Evolutionary conservation across 2,113 vertebrate species (phyloP), one percentile per base, ranked within the genome.

Genomic region (Corythoichthys intestinalis): DNA sequence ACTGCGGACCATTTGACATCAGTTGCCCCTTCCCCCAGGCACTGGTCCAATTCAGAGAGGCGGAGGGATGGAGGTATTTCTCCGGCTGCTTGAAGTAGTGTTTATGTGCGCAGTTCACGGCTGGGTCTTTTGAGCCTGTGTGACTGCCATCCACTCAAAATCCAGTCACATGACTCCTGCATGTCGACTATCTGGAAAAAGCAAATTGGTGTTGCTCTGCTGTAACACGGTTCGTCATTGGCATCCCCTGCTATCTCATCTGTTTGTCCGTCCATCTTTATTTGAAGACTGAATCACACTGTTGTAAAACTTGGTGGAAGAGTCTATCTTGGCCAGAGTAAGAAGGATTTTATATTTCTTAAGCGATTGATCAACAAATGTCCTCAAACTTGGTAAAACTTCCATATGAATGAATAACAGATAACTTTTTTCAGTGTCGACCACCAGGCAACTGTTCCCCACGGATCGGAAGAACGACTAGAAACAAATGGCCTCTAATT

Each of bases 31-130:
- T 58, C 8, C 61, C 44, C 6, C 44, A 20, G 53, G 11, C 20
- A 13, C 12, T 2, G 70, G 75, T 77, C 76, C 80, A 53, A 52
- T 6, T 50, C 56, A 58, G 37, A 65, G 49, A 66, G 63, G 56
- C 9, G 10, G 12, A 35, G 53, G 49, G 53, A 48, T 69, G 50
- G 75, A 77, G 74, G 70, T 49, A 74, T 86, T 79, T 81, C 70
- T 73, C 48, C 66, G 81, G 69, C 66, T 86, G 69, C 64, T 69
- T 83, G 54, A 79, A 73, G 83, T 65, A n/a, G 62, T 74, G 76
- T 87, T 83, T 85, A 81, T 80, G 41, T 77, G 69, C 63, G 28
- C 67, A 77, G 79, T 77, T 84, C 73, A 77, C 14, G 15, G 70
- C 66, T 41, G 50, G 69, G 71, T 60, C 67, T 82, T 49, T 44